phyloP scores from a whole-genome alignment of 1,140 invertebrate species.

The Temnothorax longispinosus region DNA sequence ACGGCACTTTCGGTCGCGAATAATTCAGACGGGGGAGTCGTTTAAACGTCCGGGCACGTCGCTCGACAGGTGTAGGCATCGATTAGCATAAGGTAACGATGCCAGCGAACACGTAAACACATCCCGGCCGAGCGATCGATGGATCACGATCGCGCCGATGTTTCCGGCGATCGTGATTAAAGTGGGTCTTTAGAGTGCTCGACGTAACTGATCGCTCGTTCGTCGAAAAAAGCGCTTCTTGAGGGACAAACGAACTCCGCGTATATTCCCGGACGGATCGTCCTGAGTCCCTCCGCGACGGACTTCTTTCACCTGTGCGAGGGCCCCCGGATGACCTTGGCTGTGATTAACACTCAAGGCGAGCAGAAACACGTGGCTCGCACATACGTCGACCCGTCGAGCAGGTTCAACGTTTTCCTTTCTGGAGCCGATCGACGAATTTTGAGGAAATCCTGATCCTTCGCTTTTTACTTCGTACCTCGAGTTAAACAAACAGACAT shows the following conservation, averaged over 20 bases:
- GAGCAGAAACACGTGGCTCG: constrained; percentile 71
- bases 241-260: constrained; percentile 73
- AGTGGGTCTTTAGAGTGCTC: constrained; percentile 70
- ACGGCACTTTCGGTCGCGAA: constrained; percentile 71
- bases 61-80: constrained; percentile 77
- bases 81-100: constrained; percentile 79
- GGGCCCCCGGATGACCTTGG: constrained; percentile 63
- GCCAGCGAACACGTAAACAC: constrained; percentile 74
- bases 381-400: constrained; percentile 61
- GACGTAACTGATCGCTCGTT: constrained; percentile 70
- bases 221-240: constrained; percentile 66
- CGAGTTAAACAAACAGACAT: not conserved
- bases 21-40: constrained; percentile 74
- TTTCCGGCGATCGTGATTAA: constrained; percentile 75
- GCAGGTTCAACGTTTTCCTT: constrained; percentile 79
- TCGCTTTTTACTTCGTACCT: not conserved
- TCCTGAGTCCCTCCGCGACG: constrained; percentile 7
- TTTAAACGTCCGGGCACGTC: constrained; percentile 75
- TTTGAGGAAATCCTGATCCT: not conserved
- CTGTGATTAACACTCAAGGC: constrained; percentile 73
- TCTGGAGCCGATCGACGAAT: constrained; percentile 55
- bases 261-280: constrained; percentile 48
- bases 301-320: constrained; percentile 63
- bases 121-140: constrained; percentile 69
- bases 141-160: constrained; percentile 74